Evolutionary conservation across 1,140 invertebrate genomes (phyloP).

Genomic region (Pogonus chalceus): DNA sequence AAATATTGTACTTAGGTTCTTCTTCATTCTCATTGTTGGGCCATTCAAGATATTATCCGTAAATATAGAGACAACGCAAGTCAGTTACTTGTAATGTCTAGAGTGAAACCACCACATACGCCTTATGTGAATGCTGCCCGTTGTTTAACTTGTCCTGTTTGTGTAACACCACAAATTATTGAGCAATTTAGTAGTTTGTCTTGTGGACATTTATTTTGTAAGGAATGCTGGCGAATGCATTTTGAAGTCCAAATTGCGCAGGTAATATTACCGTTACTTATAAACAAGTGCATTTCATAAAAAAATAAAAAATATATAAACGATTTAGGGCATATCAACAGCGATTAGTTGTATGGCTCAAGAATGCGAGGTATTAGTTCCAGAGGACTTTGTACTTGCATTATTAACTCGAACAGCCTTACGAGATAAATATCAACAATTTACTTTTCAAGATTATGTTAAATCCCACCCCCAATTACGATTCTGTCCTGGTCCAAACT

Average conservation of each 20-base stretch:
- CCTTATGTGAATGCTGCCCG: slow-evolving; percentile 15
- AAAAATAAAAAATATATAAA: background rate
- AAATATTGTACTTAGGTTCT: slow-evolving; percentile 47
- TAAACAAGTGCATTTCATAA: background rate
- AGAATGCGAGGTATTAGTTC: slow-evolving; percentile 82
- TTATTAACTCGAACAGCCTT: slow-evolving; percentile 69
- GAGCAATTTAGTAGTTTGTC: slow-evolving; percentile 67
- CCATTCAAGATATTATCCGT: slow-evolving; percentile 63
- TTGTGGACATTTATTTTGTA: slow-evolving; percentile 89
- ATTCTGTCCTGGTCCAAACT: slow-evolving; percentile 96
- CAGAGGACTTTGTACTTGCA: slow-evolving; percentile 90
- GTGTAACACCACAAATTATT: slow-evolving; percentile 43
- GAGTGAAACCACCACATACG: slow-evolving; percentile 57
- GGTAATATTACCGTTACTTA: slow-evolving; percentile 38
- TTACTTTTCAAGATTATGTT: slow-evolving; percentile 93
- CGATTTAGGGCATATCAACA: slow-evolving; percentile 48
- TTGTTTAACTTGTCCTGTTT: slow-evolving; percentile 45
- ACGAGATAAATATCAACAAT: slow-evolving; percentile 87
- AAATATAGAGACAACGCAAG: slow-evolving; percentile 70
- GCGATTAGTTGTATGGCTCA: slow-evolving; percentile 94
- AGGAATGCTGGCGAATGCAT: slow-evolving; percentile 89
- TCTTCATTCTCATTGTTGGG: slow-evolving; percentile 81
- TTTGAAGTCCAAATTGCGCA: slow-evolving; percentile 93
- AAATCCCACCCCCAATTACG: slow-evolving; percentile 80
- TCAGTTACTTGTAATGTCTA: slow-evolving; percentile 64